Evolutionary conservation across 1,140 invertebrate species (phyloP).

Genomic region (Megalopta genalis): DNA sequence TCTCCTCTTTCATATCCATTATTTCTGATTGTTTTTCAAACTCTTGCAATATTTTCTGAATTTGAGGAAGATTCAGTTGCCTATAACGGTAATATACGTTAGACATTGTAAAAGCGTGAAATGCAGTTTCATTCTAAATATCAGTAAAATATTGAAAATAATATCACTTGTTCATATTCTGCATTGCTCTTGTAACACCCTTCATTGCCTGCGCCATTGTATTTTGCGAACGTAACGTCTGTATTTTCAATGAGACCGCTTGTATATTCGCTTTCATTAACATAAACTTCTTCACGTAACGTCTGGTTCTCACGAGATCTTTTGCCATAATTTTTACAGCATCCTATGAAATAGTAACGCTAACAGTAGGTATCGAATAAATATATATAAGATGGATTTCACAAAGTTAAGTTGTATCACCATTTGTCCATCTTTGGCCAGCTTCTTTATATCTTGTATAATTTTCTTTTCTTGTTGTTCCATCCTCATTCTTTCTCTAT

Average conservation of each 20-base stretch:
- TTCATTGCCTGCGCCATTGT: constrained; percentile 99
- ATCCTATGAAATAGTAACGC: constrained; percentile 84
- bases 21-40: constrained; percentile 99
- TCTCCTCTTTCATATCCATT: constrained; percentile 99
- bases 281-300: constrained; percentile 99
- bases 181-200: constrained; percentile 99
- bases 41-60: constrained; percentile 99
- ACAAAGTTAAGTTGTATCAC: constrained; percentile 79
- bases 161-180: constrained; percentile 95
- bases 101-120: not conserved
- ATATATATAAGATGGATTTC: constrained; percentile 3
- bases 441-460: constrained; percentile 98
- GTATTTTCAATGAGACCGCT: constrained; percentile 98
- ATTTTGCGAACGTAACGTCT: constrained; percentile 98
- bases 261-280: constrained; percentile 99
- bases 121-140: not conserved
- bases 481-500: constrained; percentile 96
- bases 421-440: constrained; percentile 99
- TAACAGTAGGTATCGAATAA: constrained; percentile 16
- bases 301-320: constrained; percentile 97
- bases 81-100: constrained; percentile 72
- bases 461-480: constrained; percentile 99
- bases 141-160: not conserved
- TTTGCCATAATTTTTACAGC: constrained; percentile 99
- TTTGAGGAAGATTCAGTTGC: constrained; percentile 98